phyloP scores from a whole-genome alignment of 1,140 invertebrate species.

The Meloidogyne floridensis region DNA sequence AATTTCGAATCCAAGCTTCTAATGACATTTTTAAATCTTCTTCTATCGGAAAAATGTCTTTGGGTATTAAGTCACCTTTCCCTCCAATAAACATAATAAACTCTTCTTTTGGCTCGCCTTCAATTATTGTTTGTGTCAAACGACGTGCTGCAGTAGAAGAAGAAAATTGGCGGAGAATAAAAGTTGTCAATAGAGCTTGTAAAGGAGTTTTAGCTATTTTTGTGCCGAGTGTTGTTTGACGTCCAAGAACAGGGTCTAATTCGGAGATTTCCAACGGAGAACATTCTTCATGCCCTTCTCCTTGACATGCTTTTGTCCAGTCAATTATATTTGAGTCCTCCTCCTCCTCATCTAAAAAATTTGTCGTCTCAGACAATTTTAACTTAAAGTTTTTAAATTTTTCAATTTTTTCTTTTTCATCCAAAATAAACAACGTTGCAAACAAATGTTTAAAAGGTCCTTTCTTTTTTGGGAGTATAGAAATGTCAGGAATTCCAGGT shows the following conservation, averaged over 20 bases:
- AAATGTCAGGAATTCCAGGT: slow-evolving; percentile 22
- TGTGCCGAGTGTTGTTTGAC: neutral
- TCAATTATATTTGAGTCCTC: neutral
- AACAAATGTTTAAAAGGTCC: slow-evolving; percentile 2
- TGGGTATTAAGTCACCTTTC: neutral
- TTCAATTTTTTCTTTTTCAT: neutral
- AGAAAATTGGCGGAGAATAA: neutral
- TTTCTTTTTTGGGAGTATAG: slow-evolving; percentile 5
- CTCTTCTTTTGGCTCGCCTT: slow-evolving; percentile 8
- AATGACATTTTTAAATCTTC: slow-evolving; percentile 2
- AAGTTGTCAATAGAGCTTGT: slow-evolving; percentile 2
- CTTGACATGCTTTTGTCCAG: neutral
- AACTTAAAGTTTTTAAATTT: neutral
- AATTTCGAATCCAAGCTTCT: neutral
- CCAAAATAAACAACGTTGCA: neutral
- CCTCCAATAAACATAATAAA: neutral
- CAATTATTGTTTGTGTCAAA: slow-evolving; percentile 6
- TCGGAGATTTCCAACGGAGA: neutral
- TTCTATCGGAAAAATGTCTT: neutral
- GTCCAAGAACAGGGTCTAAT: slow-evolving; percentile 2
- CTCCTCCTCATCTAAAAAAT: slow-evolving; percentile 5
- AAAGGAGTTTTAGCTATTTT: slow-evolving; percentile 2
- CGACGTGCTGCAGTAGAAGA: neutral
- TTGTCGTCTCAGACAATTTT: slow-evolving; percentile 7
- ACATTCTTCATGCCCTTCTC: slow-evolving; percentile 2